Percentiles rank a stretch among this genome's conserved stretches.
phyloP scores from a whole-genome alignment of 2,888 invertebrate genomes.

The Drosophila prolongata region DNA sequence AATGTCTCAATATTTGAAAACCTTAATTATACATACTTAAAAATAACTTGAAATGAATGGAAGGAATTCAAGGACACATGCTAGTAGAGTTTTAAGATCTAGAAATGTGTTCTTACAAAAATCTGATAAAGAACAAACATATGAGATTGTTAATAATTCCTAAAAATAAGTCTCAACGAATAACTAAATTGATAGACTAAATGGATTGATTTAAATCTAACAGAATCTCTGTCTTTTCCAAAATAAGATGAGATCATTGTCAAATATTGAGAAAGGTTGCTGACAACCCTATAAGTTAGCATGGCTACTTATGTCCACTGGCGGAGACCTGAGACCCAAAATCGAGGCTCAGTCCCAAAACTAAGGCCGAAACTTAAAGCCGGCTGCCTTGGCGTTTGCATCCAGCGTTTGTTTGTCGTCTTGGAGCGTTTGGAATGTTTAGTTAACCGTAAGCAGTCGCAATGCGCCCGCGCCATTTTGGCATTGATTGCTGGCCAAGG shows the following conservation, averaged over 20 bases:
- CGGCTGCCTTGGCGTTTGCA: slow-evolving; percentile 3
- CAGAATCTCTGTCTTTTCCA: too few relatives aligned
- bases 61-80: too few relatives aligned
- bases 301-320: slow-evolving; percentile 6
- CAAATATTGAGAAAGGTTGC: not conserved
- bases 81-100: too few relatives aligned
- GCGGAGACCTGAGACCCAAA: slow-evolving; percentile 1
- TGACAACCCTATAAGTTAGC: slow-evolving; percentile 3
- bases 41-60: too few relatives aligned
- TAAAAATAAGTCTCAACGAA: too few relatives aligned
- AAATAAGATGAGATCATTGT: too few relatives aligned
- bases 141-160: fast-evolving
- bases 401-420: slow-evolving; percentile 10
- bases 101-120: too few relatives aligned
- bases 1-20: too few relatives aligned
- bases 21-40: too few relatives aligned
- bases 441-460: slow-evolving; percentile 75
- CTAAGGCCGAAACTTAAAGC: slow-evolving; percentile 4
- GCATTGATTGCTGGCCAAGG: slow-evolving; percentile 69
- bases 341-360: slow-evolving; percentile 1
- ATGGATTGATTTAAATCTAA: too few relatives aligned
- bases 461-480: slow-evolving; percentile 75
- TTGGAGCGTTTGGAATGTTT: slow-evolving; percentile 67
- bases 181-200: too few relatives aligned
- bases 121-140: too few relatives aligned